phyloP scores from a whole-genome alignment of 2,113 vertebrate genomes.

The Carlito syrichta region DNA sequence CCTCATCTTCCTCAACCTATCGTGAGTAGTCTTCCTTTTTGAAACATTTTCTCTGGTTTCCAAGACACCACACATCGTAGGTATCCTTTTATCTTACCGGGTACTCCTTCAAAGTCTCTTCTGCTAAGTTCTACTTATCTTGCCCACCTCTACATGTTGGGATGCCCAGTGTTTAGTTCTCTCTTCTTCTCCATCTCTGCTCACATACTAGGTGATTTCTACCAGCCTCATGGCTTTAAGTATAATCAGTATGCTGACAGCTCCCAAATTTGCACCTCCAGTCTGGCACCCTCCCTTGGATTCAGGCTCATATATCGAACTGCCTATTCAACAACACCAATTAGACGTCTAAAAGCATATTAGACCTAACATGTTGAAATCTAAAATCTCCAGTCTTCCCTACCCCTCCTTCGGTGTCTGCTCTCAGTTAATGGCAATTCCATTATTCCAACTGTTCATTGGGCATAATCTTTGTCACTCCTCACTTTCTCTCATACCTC shows the following conservation, averaged over 20 bases:
- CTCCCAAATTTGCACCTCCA: neutral
- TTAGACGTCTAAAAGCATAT: neutral
- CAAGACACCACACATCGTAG: neutral
- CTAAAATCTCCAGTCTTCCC: neutral
- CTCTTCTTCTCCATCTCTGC: neutral
- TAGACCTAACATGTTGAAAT: constrained; percentile 8
- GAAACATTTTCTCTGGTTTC: neutral
- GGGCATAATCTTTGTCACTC: neutral
- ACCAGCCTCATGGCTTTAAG: neutral
- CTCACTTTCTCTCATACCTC: neutral
- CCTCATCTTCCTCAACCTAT: neutral
- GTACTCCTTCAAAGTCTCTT: neutral
- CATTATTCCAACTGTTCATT: neutral
- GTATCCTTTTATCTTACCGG: neutral
- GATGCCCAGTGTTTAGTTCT: neutral
- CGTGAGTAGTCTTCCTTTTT: neutral
- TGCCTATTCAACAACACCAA: neutral
- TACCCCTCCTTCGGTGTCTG: too few species aligned
- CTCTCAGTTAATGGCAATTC: constrained; percentile 3
- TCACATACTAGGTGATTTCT: neutral
- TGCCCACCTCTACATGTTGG: neutral
- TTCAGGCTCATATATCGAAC: neutral
- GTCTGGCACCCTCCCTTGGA: neutral
- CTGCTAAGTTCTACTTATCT: neutral
- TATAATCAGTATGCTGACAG: neutral